Evolutionary conservation across 2,888 invertebrate genomes (phyloP).

Genomic region (Zonitis immaculata): DNA sequence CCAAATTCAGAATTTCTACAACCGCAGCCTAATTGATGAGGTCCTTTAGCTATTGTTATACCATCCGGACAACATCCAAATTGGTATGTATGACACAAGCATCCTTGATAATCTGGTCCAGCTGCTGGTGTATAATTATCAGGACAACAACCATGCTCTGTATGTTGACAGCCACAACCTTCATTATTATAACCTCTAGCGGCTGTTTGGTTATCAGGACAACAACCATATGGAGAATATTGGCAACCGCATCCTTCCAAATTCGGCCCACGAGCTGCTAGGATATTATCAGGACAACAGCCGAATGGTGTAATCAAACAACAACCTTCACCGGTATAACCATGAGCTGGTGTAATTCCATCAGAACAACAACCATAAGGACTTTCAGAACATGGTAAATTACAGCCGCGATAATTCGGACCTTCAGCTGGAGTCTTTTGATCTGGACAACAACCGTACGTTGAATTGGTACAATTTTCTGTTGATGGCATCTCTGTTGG

Average conservation of each 20-base stretch:
- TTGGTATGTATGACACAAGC: constrained; percentile 78
- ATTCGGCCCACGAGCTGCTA: constrained; percentile 74
- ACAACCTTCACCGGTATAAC: constrained; percentile 76
- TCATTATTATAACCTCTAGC: constrained; percentile 75
- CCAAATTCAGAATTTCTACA: constrained; percentile 72
- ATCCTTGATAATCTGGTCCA: constrained; percentile 77
- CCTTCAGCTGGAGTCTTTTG: constrained; percentile 64
- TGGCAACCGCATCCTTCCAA: constrained; percentile 76
- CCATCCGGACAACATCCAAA: constrained; percentile 91
- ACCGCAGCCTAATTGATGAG: constrained; percentile 66
- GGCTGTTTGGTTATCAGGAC: constrained; percentile 74
- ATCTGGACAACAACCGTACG: constrained; percentile 76
- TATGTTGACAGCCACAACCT: constrained; percentile 77
- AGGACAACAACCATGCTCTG: constrained; percentile 76
- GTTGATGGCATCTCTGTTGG: constrained; percentile 31
- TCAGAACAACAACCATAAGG: constrained; percentile 87
- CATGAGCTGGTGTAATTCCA: constrained; percentile 77
- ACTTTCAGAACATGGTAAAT: constrained; percentile 61
- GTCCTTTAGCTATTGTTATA: constrained; percentile 68
- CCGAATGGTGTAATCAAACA: constrained; percentile 68
- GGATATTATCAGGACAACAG: constrained; percentile 89
- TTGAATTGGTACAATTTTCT: constrained; percentile 52
- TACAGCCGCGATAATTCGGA: constrained; percentile 69
- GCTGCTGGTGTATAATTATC: constrained; percentile 71
- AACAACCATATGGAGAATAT: constrained; percentile 74